phyloP scores from a whole-genome alignment of 2,797 vertebrate genomes.

The Melanotaenia pygmaea region DNA sequence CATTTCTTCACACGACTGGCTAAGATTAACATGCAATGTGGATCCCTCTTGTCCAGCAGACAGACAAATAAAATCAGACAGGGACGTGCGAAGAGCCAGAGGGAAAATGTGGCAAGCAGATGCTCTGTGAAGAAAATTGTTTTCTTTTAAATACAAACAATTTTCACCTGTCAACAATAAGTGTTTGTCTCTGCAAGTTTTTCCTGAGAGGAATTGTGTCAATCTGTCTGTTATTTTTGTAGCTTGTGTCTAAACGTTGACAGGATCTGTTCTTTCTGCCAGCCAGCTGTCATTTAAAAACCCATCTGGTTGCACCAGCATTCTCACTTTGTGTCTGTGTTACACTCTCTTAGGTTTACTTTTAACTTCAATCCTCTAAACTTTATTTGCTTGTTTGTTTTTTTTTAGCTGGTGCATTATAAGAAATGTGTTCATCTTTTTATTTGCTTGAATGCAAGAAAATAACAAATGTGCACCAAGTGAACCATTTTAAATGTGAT shows the following conservation, averaged over 20 bases:
- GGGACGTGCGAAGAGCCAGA: constrained; percentile 3
- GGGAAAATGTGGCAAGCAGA: constrained; percentile 26
- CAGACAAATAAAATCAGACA: constrained; percentile 37
- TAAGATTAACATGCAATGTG: constrained; percentile 52
- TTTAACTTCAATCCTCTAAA: constrained; percentile 20
- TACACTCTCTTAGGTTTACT: constrained; percentile 26
- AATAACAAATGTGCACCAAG: background rate
- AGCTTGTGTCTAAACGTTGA: constrained; percentile 35
- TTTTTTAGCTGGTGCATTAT: constrained; percentile 15
- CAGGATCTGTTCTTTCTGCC: constrained; percentile 37
- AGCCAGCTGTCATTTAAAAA: constrained; percentile 53
- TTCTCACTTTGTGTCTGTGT: constrained; percentile 37
- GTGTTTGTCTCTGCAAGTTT: constrained; percentile 1
- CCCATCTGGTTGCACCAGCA: constrained; percentile 47
- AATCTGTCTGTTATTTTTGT: constrained; percentile 22
- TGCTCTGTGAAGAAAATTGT: background rate
- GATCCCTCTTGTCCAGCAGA: constrained; percentile 46
- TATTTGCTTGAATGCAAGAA: background rate
- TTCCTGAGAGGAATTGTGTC: constrained; percentile 20
- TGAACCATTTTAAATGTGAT: background rate
- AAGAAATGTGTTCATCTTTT: constrained; percentile 23
- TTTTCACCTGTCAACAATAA: constrained; percentile 9
- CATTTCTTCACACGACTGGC: constrained; percentile 62
- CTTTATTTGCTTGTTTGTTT: constrained; percentile 3
- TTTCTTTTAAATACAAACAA: constrained; percentile 15